These are phyloP conservation scores for Megaustenia siamemsis DNA, from an alignment of 2,888 invertebrate genomes.

Conservation along the genomic window DNA sequence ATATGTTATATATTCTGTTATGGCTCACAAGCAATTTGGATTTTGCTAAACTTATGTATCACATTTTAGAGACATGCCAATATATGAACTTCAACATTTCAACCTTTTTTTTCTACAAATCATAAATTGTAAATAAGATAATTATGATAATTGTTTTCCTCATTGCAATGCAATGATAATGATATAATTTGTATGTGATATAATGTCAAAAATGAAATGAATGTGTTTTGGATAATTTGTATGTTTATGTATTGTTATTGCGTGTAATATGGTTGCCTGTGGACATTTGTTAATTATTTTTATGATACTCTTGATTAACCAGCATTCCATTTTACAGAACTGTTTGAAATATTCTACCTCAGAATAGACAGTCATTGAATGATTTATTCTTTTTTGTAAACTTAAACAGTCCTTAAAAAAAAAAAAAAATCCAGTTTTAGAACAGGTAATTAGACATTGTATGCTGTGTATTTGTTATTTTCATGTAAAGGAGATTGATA, in stretches of 20 bases:
- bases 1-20: no score
- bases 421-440: neutral
- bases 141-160: no score
- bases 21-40: no score
- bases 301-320: neutral
- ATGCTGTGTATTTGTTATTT: no score
- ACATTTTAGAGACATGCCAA: no score
- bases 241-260: neutral
- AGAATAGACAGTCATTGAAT: neutral
- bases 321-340: constrained; percentile 19
- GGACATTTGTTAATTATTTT: neutral
- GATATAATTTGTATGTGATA: neutral
- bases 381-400: neutral
- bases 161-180: neutral
- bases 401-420: neutral
- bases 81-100: no score
- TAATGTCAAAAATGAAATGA: no score
- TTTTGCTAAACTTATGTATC: no score
- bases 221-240: no score
- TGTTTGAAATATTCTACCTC: constrained; percentile 18
- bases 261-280: neutral
- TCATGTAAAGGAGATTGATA: no score
- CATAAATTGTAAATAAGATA: no score
- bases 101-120: no score
- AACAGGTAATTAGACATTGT: neutral